Base-by-base conservation (phyloP, 2,113 vertebrate genomes). In the Tragelaphus imberbis region DNA sequence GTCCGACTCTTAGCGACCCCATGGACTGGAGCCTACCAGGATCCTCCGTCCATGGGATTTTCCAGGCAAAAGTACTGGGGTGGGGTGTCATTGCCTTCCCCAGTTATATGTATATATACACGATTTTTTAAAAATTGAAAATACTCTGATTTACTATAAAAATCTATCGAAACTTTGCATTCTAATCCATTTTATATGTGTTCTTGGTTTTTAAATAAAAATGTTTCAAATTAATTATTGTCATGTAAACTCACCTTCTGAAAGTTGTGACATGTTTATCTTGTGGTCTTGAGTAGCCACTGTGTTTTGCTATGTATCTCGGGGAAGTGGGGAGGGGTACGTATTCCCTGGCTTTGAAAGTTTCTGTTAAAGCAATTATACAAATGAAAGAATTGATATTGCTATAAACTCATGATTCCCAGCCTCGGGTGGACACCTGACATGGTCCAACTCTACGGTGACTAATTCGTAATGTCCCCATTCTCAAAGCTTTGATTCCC, bases 301-400 rank as follows among this genome's bases (percentile, higher is more conserved):
- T 7, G 55, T 55, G 23, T 9, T 47, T 17, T 13, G 19, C 77
- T 21, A 2, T n/a, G 1, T 12, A 21, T 33, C 30, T 90, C 19
- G 0, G 27, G 28, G 28, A 40, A 0, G 36, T 1, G 5, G 4
- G 7, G 15, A 7, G 14, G 27, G 44, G 44, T 36, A 7, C 0
- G 10, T 23, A 68, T 33, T 55, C 51, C 5, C 9, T 59, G 9
- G 49, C 28, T 77, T 85, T 56, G 49, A 89, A 86, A 68, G 30
- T 91, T 80, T 81, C 89, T n/a, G n/a, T n/a, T 49, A 82, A 65
- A 85, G 23, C 53, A 75, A 27, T 19, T 81, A 30, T 8, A 68
- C 25, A 59, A 75, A 25, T 79, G 21, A 87, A 63, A 80, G 33
- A 58, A 27, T 5, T 84, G 25, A 25, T 92, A 13, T 15, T 36